Conservation (phyloP, 2,113 vertebrate genomes). For the rabbit (Oryctolagus cuniculus) region mOryCun1.1 NC_091447.1:55621001-55621500, state of each 20-base stretch:
- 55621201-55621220: not conserved
- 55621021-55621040: not conserved
- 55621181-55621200: not conserved
- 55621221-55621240: fast-evolving
- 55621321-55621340: not conserved
- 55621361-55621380: not conserved
- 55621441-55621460: too few species aligned
- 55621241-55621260: too few species aligned
- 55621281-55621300: not conserved
- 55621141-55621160: not conserved
- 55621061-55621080: fast-evolving
- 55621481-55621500: not conserved
- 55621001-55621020: too few species aligned
- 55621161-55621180: not conserved
- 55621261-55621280: not conserved
- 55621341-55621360: not conserved
- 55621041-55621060: too few species aligned
- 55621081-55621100: not conserved
- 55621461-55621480: not conserved
- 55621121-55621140: fast-evolving
- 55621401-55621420: too few species aligned
- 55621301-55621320: too few species aligned
- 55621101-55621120: not conserved
- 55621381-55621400: not conserved
- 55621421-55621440: not conserved